Conservation (phyloP, 2,113 vertebrate genomes). For the Rhegmatorhina hoffmannsi region DNA sequence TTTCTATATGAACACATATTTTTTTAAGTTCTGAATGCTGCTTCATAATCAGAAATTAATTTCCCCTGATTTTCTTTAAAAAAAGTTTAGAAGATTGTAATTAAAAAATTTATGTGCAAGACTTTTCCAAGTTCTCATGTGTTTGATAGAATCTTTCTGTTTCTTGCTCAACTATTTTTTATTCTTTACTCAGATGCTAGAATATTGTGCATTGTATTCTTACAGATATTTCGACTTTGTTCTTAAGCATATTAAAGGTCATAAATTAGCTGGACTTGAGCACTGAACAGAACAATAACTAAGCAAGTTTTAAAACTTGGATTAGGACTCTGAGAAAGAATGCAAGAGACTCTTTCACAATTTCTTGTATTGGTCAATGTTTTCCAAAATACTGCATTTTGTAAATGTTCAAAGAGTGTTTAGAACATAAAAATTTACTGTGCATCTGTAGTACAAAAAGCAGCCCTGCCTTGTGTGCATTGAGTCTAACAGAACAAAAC, state of each 20-base stretch:
- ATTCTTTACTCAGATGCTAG: not conserved
- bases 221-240: not conserved
- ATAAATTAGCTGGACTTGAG: not conserved
- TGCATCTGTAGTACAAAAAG: not conserved
- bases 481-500: not conserved
- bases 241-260: not conserved
- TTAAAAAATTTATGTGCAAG: not conserved
- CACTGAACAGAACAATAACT: not conserved
- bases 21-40: not conserved
- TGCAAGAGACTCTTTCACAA: not conserved
- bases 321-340: not conserved
- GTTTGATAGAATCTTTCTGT: not conserved
- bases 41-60: not conserved
- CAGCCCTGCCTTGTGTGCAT: not conserved
- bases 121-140: not conserved
- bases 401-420: not conserved
- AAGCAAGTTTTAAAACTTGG: slow-evolving; percentile 10
- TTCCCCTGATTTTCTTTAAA: not conserved
- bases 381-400: slow-evolving; percentile 4
- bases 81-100: not conserved
- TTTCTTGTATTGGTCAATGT: not conserved
- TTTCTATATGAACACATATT: not conserved
- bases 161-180: not conserved
- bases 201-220: not conserved
- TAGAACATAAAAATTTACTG: not conserved